Evolutionary conservation across 1,140 invertebrate species (phyloP), one percentile per base, ranked within the genome.

Genomic region (Holcopasites calliopsidis): DNA sequence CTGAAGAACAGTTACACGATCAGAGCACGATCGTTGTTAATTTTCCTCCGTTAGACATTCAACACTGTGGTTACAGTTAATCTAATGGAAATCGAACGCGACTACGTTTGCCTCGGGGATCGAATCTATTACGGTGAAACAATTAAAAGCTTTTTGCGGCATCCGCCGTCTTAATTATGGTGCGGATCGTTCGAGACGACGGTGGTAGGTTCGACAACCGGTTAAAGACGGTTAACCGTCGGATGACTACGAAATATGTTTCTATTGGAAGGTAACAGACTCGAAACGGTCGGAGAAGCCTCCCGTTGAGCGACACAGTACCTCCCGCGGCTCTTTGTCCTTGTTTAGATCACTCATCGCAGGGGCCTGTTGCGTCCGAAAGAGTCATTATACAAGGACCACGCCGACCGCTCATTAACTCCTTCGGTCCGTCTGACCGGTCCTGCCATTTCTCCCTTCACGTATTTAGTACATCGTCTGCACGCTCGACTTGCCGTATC

Each of bases 311-410:
- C 76, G 74, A 79, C 86, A 80, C 85, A 84, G 77, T 85, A 84
- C 85, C 81, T 74, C 81, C 85, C 55, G 83, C 66, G 79, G 85
- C 66, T 82, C 86, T 84, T 88, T 88, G 85, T 87, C 85, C 86
- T 85, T 85, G 85, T 85, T 85, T 82, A 80, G 83, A 85, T 82
- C 80, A 50, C 69, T 73, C 70, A 68, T 79, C 81, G 28, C 61
- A 65, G 54, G 60, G 47, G 50, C 57, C 44, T 49, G 80, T 69
- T n/a, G 61, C 28, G 70, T 76, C 76, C 80, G 33, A 82, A 83
- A 79, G 80, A 78, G 76, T 82, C 76, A 79, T 83, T 83, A 83
- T 75, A 72, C 54, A 70, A 58, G 70, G 49, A 57, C 58, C 69
- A 49, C 50, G 50, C 72, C 35, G 76, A 55, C 54, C 71, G 80